A percentile compares a stretch with the other conserved stretches of the same genome.
Evolutionary conservation across 2,113 vertebrate genomes (phyloP).

Genomic region (Protobothrops mucrosquamatus): DNA sequence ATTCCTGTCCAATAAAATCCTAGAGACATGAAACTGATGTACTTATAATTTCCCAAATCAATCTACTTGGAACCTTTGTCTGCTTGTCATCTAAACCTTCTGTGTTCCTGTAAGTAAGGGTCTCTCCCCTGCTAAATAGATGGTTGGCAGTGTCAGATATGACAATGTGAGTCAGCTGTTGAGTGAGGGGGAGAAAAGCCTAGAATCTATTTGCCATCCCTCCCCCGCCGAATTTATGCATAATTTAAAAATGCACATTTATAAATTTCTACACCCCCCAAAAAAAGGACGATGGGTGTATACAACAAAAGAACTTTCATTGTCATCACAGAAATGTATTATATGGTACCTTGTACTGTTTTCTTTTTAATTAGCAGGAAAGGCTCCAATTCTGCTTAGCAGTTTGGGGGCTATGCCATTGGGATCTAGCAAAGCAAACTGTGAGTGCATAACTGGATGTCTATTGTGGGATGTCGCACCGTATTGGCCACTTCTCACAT

Average conservation of each 20-base stretch:
- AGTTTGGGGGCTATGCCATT: background rate
- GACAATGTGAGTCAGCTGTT: background rate
- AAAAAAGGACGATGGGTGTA: background rate
- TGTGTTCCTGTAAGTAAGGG: background rate
- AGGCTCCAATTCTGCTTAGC: background rate
- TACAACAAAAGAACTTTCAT: background rate
- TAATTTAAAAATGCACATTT: background rate
- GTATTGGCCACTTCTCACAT: background rate
- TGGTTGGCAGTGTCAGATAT: background rate
- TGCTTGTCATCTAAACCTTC: background rate
- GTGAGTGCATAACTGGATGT: background rate
- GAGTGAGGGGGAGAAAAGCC: background rate
- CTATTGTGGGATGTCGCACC: background rate
- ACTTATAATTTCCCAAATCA: background rate
- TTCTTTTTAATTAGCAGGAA: background rate
- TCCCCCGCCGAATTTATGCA: background rate
- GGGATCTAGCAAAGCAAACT: background rate
- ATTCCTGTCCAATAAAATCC: background rate
- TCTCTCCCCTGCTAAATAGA: background rate
- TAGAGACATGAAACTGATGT: background rate
- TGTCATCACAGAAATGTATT: rapidly evolving
- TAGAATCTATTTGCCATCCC: background rate
- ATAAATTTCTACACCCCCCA: background rate
- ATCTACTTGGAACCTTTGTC: background rate
- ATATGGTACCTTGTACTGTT: background rate